These are phyloP conservation scores for Pteropus rufus DNA, from an alignment of 2,797 vertebrate species.

Conservation along the genomic window DNA sequence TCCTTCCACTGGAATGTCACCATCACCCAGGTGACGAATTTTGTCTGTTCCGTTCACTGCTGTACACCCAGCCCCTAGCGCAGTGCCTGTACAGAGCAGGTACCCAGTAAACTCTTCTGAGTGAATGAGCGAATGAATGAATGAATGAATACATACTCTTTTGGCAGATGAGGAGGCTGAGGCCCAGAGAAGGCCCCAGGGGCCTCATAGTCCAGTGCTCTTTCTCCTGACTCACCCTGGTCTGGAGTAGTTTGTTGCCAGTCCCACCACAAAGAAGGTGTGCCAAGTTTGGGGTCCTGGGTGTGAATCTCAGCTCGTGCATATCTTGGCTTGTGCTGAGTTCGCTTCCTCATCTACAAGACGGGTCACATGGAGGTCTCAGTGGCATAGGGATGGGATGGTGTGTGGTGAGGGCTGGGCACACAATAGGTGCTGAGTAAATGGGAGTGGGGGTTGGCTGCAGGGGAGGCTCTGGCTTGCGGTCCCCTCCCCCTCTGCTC, in stretches of 20 bases:
- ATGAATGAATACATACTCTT: not conserved
- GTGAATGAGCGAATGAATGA: not conserved
- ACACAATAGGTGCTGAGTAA: not conserved
- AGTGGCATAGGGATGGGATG: not conserved
- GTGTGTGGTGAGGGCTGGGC: not conserved
- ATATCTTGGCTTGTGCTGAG: not conserved
- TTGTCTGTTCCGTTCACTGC: not conserved
- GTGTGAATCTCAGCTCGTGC: not conserved
- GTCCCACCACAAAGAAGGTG: fast-evolving
- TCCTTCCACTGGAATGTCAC: not conserved
- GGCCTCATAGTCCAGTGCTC: not conserved
- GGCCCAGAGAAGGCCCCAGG: not conserved
- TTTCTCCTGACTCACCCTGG: not conserved
- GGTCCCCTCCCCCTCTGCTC: not conserved
- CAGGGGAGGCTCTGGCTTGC: not conserved
- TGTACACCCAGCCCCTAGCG: not conserved
- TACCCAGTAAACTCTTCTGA: not conserved
- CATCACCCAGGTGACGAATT: not conserved
- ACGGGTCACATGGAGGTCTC: not conserved
- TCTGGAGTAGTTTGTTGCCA: not conserved
- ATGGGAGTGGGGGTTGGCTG: not conserved
- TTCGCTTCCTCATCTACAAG: not conserved
- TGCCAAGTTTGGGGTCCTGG: not conserved
- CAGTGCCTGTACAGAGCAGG: not conserved
- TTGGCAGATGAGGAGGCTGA: not conserved